phyloP scores from a whole-genome alignment of 1,140 invertebrate species.

The Acromyrmex echinatior region DNA sequence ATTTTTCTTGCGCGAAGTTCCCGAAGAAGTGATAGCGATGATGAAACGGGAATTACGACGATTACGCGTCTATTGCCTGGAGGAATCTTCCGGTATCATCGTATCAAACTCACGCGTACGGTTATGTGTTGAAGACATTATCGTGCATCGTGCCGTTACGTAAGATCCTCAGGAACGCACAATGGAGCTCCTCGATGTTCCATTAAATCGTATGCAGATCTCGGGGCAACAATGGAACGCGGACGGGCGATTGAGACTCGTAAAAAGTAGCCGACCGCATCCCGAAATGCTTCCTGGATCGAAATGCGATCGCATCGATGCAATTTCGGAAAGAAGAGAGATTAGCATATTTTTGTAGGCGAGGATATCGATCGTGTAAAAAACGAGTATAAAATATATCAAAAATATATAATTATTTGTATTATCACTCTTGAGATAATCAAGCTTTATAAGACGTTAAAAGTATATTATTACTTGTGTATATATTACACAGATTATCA shows the following conservation, averaged over 20 bases:
- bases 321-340: neutral
- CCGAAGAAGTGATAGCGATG: constrained; percentile 4
- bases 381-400: neutral
- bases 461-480: too few species aligned
- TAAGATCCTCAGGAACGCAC: constrained; percentile 77
- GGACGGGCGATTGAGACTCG: constrained; percentile 73
- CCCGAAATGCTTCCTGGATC: constrained; percentile 74
- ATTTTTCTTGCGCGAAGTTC: neutral
- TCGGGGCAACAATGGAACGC: constrained; percentile 77
- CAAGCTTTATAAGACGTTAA: neutral
- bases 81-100: constrained; percentile 58
- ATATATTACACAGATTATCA: too few species aligned
- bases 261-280: constrained; percentile 71
- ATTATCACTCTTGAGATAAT: neutral
- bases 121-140: constrained; percentile 80
- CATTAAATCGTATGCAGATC: constrained; percentile 83
- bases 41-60: constrained; percentile 37
- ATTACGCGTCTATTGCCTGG: constrained; percentile 29
- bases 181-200: constrained; percentile 72
- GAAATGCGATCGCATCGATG: constrained; percentile 44
- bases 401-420: neutral
- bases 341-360: constrained; percentile 8
- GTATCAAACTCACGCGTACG: constrained; percentile 69
- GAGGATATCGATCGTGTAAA: neutral
- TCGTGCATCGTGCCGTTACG: constrained; percentile 75